These are phyloP conservation scores for Artibeus jamaicensis DNA, from an alignment of 2,797 vertebrate genomes.

Conservation along the genomic window DNA sequence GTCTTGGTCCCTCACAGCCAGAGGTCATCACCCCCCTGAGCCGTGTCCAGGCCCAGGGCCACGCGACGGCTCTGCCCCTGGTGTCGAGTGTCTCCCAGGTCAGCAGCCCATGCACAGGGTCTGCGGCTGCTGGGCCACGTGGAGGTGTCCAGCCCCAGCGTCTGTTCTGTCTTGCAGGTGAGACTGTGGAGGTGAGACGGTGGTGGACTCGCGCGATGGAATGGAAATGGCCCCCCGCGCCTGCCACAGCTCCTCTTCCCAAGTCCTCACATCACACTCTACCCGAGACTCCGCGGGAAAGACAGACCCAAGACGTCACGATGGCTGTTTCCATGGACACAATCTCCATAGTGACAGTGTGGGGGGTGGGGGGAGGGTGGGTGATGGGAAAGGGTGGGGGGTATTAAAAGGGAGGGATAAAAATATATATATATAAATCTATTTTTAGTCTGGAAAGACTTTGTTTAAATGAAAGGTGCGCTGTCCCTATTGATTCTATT, in stretches of 20 bases:
- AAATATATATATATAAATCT: conserved; percentile 87
- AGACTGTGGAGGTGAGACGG: conserved; percentile 87
- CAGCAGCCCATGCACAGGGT: background rate
- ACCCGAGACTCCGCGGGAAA: conserved; percentile 83
- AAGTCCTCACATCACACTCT: conserved; percentile 83
- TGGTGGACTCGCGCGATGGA: conserved; percentile 82
- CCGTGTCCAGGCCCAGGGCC: background rate
- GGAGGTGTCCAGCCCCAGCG: background rate
- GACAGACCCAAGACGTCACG: conserved; percentile 84
- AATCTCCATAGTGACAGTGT: conserved; percentile 88
- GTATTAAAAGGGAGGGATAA: conserved; percentile 78
- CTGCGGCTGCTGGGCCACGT: accelerated
- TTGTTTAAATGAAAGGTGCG: conserved; percentile 90
- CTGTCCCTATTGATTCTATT: conserved; percentile 87
- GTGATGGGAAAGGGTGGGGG: conserved; percentile 79
- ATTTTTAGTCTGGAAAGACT: conserved; percentile 91
- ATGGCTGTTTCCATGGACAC: conserved; percentile 88
- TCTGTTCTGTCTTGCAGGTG: conserved; percentile 82
- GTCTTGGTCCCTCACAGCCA: accelerated
- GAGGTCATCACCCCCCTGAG: background rate
- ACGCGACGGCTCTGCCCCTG: accelerated
- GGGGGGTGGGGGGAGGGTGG: conserved; percentile 82
- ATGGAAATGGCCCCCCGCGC: conserved; percentile 81
- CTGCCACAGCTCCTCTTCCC: conserved; percentile 87
- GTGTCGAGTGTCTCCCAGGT: background rate